Evolutionary conservation across 2,113 vertebrate species (phyloP).

Genomic region (Copsychus sechellarum): DNA sequence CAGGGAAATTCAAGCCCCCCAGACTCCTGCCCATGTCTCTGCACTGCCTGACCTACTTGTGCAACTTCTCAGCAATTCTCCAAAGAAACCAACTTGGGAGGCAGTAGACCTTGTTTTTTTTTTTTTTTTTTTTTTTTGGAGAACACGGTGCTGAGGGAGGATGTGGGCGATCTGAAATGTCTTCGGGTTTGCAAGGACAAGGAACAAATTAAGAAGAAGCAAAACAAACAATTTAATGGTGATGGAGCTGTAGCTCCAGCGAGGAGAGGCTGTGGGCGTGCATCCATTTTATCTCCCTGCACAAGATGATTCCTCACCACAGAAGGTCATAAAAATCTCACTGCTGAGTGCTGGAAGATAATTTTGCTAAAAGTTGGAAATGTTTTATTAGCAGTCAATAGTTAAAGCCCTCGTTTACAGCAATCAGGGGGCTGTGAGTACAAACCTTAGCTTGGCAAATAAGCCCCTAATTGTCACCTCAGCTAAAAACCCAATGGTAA

Average conservation of each 20-base stretch:
- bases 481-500: neutral
- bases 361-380: conserved; percentile 42
- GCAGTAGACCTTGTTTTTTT: conserved; percentile 36
- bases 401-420: conserved; percentile 18
- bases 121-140: conserved; percentile 44
- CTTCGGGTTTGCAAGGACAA: conserved; percentile 36
- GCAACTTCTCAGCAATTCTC: neutral
- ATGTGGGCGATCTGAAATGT: conserved; percentile 17
- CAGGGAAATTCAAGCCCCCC: neutral
- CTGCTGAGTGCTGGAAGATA: conserved; percentile 3
- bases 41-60: neutral
- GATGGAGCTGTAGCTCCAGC: conserved; percentile 25
- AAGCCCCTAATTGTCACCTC: neutral
- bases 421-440: neutral
- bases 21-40: neutral
- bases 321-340: conserved; percentile 1
- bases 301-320: conserved; percentile 29
- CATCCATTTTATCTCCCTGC: conserved; percentile 7
- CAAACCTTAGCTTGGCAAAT: neutral
- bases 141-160: conserved; percentile 14
- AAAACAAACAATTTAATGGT: conserved; percentile 40
- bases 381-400: conserved; percentile 53
- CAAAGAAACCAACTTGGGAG: neutral
- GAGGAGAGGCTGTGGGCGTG: conserved; percentile 39
- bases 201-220: conserved; percentile 40